Evolutionary conservation across 2,113 vertebrate species (phyloP), one percentile per base, ranked within the genome.

Genomic region (Peromyscus maniculatus): DNA sequence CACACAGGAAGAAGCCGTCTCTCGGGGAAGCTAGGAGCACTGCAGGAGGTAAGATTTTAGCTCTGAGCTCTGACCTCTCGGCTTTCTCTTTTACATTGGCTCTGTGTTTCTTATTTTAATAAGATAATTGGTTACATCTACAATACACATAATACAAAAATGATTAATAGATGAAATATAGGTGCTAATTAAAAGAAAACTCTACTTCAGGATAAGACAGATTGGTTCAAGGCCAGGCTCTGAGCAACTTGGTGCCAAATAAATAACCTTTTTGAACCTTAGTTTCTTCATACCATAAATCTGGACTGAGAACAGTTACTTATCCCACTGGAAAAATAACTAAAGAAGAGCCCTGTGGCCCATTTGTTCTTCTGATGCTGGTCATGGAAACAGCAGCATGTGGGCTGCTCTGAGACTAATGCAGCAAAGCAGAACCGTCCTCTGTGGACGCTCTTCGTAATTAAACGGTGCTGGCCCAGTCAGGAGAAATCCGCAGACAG

Each of bases 271-370:
- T 94, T 74, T 78, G 55, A 86, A 82, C 5, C 46, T 62, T 39
- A 21, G 71, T 82, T 94, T 91, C 66, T 67, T 96, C 89, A 75
- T 33, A 78, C 90, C 91, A 43, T 39, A 94, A 92, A 87, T 88
- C 9, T 67, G 90, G 52, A 83, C 79, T 28, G 43, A 75, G 89
- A 89, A 64, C 12, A 59, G 71, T 71, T n/a, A 91, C 46, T 78
- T 62, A 91, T 83, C 64, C 90, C 91, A 87, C 46, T 0, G 4
- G 84, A 69, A 90, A 96, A 93, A 79, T 36, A 91, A 57, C 49
- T 67, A 67, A 77, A 72, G 74, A 87, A 94, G 67, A 87, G 9
- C 82, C 7, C 39, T 46, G 55, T 0, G 0, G 77, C 17, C 62
- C 39, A 39, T 69, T 62, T 75, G 57, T 9, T 87, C n/a, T 78